Conservation (phyloP, 2,888 invertebrate genomes). For the Ophion obscuratus region DNA sequence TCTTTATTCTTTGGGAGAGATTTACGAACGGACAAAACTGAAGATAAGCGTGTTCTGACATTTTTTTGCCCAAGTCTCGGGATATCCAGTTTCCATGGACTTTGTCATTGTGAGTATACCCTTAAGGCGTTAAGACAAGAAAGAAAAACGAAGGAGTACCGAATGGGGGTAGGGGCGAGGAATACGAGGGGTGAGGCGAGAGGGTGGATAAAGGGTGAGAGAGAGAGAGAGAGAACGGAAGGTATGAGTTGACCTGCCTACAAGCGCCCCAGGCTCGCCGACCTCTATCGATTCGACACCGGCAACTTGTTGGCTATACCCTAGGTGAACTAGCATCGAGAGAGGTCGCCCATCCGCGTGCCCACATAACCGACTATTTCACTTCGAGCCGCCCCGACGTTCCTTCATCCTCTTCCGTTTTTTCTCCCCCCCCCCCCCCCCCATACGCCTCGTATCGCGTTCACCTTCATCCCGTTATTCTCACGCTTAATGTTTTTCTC, state of each 20-base stretch:
- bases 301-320: conserved; percentile 82
- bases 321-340: conserved; percentile 53
- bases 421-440: background rate
- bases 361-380: conserved; percentile 54
- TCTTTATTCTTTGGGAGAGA: too few relatives aligned
- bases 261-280: conserved; percentile 74
- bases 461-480: conserved; percentile 11
- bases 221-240: conserved; percentile 46
- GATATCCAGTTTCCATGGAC: background rate
- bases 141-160: background rate
- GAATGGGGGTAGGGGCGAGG: background rate
- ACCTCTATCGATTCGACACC: conserved; percentile 82
- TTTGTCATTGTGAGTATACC: conserved; percentile 15
- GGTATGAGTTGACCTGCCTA: conserved; percentile 70
- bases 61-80: too few relatives aligned
- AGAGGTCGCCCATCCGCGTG: conserved; percentile 39
- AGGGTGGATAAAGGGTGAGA: conserved; percentile 31
- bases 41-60: too few relatives aligned
- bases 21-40: too few relatives aligned
- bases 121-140: background rate
- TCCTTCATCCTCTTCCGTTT: conserved; percentile 10
- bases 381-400: conserved; percentile 12
- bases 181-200: background rate
- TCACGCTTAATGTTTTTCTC: conserved; percentile 4
- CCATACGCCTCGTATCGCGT: conserved; percentile 9